phyloP scores from a whole-genome alignment of 2,888 invertebrate genomes.

The Netelia melanura region DNA sequence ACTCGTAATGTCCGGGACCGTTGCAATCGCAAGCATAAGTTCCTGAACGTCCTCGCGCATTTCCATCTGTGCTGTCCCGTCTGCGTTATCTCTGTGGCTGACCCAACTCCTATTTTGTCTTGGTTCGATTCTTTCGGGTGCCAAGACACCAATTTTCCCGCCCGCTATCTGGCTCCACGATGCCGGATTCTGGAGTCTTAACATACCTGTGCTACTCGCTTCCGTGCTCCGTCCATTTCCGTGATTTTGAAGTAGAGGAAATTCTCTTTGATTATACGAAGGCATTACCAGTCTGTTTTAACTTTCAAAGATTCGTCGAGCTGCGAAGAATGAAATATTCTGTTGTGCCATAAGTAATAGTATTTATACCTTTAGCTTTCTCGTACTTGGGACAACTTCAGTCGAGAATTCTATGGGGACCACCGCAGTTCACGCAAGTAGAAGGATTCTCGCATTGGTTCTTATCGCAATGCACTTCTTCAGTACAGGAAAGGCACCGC shows the following conservation, averaged over 20 bases:
- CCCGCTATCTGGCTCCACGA: neutral
- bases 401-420: slow-evolving; percentile 7
- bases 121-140: neutral
- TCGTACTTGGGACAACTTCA: neutral
- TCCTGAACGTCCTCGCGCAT: slow-evolving; percentile 3
- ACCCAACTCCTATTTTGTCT: neutral
- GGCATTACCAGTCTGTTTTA: neutral
- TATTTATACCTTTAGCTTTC: slow-evolving; percentile 11
- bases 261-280: slow-evolving; percentile 3
- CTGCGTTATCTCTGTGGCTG: neutral
- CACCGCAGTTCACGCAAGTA: neutral
- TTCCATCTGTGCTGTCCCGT: neutral
- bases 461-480: neutral
- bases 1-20: too few species aligned
- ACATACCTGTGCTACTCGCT: too few species aligned
- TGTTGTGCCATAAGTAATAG: neutral
- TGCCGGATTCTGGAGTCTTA: neutral
- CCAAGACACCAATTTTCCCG: neutral
- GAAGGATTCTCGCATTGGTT: neutral
- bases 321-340: slow-evolving; percentile 14
- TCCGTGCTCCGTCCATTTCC: too few species aligned
- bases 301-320: slow-evolving; percentile 5
- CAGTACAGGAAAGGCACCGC: slow-evolving; percentile 4
- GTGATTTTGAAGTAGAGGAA: neutral
- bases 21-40: too few species aligned